Percentiles rank a stretch among this genome's conserved stretches.
These are phyloP conservation scores for Ceratina australensis DNA, from an alignment of 1,140 invertebrate species.

Conservation along the genomic window DNA sequence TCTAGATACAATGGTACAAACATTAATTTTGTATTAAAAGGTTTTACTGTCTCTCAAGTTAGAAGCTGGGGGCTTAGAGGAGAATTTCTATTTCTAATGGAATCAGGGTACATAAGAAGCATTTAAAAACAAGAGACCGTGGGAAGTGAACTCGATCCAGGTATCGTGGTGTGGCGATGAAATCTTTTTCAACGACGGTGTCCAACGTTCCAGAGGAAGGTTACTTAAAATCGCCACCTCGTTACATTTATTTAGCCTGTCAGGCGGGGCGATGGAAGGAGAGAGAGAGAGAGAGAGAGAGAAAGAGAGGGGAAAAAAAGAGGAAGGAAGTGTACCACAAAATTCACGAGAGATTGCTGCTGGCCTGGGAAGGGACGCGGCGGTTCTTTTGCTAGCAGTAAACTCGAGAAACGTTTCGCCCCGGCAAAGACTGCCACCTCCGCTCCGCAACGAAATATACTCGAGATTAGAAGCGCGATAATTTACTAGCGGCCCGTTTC, in stretches of 20 bases:
- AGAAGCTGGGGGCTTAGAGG: too few species aligned
- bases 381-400: not conserved
- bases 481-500: slow-evolving; percentile 55
- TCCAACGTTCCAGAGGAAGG: not conserved
- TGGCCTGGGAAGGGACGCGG: too few species aligned
- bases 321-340: not conserved
- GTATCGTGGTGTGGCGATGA: not conserved
- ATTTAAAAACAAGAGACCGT: not conserved
- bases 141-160: not conserved
- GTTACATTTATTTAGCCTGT: slow-evolving; percentile 21
- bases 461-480: slow-evolving; percentile 58
- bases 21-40: too few species aligned
- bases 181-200: not conserved
- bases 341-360: slow-evolving; percentile 1
- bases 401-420: slow-evolving; percentile 15
- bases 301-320: too few species aligned
- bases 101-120: not conserved
- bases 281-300: not conserved
- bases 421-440: not conserved
- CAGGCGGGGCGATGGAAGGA: not conserved
- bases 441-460: slow-evolving; percentile 44
- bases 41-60: too few species aligned
- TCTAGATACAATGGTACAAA: too few species aligned
- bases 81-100: too few species aligned
- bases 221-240: slow-evolving; percentile 24